Conservation (phyloP, 2,113 vertebrate species). For the Pantherophis guttatus region DNA sequence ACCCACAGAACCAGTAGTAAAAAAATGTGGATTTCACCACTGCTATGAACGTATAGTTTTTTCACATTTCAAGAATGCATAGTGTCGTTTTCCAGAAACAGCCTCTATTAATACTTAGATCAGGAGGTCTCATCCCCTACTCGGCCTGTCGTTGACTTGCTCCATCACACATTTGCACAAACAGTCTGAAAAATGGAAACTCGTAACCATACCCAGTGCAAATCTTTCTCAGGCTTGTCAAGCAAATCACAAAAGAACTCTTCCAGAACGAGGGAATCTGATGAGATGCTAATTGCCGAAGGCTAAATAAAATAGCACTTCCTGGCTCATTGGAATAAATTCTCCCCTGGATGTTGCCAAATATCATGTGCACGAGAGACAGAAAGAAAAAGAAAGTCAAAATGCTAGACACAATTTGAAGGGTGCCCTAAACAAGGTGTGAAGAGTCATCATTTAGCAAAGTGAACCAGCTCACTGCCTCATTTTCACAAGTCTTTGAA, state of each 20-base stretch:
- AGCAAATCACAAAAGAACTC: background rate
- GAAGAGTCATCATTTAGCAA: conserved; percentile 26
- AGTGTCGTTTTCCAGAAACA: background rate
- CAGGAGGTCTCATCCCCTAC: background rate
- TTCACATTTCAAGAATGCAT: background rate
- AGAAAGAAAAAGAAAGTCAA: background rate
- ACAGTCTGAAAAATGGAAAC: background rate
- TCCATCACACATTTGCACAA: background rate
- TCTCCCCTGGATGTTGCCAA: background rate
- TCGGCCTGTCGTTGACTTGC: background rate
- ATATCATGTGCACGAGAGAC: conserved; percentile 4
- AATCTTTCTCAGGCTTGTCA: background rate
- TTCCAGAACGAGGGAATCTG: background rate
- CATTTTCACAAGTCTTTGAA: conserved; percentile 28
- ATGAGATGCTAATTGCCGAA: background rate
- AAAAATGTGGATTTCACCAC: too few species aligned
- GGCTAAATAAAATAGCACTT: background rate
- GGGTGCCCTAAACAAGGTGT: background rate
- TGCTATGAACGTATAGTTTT: background rate
- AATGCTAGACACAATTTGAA: background rate
- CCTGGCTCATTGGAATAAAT: background rate
- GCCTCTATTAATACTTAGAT: background rate
- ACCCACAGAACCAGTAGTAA: too few species aligned
- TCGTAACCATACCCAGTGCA: background rate
- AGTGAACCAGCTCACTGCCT: conserved; percentile 50